phyloP scores from a whole-genome alignment of 2,113 vertebrate genomes.

The Neodon shergylaensis region DNA sequence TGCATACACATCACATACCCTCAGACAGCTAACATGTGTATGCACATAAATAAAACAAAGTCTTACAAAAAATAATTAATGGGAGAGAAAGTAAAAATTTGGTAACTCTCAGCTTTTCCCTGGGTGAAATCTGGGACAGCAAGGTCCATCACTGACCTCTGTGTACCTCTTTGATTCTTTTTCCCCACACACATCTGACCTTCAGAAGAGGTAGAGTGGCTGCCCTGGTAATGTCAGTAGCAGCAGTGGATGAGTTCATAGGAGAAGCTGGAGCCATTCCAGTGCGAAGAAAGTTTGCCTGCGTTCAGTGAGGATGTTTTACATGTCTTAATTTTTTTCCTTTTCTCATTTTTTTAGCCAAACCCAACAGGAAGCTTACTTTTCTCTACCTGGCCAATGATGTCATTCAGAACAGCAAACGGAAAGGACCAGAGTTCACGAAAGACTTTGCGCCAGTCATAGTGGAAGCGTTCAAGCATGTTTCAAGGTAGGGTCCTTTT shows the following conservation, averaged over 20 bases:
- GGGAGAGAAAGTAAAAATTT: neutral
- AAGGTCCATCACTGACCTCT: neutral
- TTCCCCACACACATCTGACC: neutral
- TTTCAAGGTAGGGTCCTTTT: constrained; percentile 90
- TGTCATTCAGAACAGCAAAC: constrained; percentile 99
- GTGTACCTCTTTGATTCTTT: neutral
- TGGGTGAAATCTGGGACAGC: neutral
- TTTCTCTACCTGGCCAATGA: constrained; percentile 99
- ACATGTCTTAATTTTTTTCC: constrained; percentile 47
- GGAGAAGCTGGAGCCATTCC: neutral
- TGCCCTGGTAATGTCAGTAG: neutral
- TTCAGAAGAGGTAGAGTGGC: neutral
- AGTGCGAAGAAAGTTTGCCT: constrained; percentile 2
- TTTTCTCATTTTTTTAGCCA: constrained; percentile 88
- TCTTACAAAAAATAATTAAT: neutral
- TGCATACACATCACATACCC: neutral
- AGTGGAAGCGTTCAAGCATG: constrained; percentile 97
- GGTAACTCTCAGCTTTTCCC: neutral
- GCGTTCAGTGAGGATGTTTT: constrained; percentile 47
- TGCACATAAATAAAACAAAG: neutral
- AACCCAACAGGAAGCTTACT: constrained; percentile 96
- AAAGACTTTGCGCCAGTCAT: constrained; percentile 98
- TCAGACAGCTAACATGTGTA: neutral
- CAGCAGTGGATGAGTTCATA: neutral
- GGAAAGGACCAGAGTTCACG: constrained; percentile 98